These are phyloP conservation scores for Mythimna impura DNA, from an alignment of 2,888 invertebrate species.

Conservation along the genomic window DNA sequence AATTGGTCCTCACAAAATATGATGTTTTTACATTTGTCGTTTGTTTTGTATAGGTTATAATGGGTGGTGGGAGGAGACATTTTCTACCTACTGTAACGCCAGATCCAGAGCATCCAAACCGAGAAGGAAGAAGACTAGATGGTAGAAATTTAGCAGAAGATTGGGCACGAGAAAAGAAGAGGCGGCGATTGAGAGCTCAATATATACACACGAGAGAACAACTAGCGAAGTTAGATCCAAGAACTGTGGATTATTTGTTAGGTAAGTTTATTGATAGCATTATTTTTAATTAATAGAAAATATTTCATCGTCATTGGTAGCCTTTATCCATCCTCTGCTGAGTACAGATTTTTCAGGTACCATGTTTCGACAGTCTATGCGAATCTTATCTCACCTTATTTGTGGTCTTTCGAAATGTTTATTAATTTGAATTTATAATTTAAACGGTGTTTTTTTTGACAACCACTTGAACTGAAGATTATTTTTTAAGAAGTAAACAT, in stretches of 20 bases:
- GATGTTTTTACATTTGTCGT: background rate
- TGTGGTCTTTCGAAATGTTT: no score
- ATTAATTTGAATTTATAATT: no score
- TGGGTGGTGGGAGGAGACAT: conserved; percentile 94
- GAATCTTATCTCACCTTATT: no score
- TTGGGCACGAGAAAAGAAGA: conserved; percentile 94
- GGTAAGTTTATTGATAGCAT: conserved; percentile 87
- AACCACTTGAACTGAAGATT: conserved; percentile 52
- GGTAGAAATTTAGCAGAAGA: conserved; percentile 95
- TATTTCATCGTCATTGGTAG: no score
- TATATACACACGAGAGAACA: conserved; percentile 94
- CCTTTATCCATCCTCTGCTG: no score
- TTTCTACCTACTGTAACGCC: conserved; percentile 93
- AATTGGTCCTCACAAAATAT: background rate
- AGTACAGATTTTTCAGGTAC: no score
- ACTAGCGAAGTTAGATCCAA: conserved; percentile 92
- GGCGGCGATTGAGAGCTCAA: conserved; percentile 92
- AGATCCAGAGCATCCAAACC: conserved; percentile 93
- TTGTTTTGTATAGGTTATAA: conserved; percentile 91
- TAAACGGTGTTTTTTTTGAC: conserved; percentile 27
- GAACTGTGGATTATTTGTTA: conserved; percentile 93
- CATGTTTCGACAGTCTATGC: no score
- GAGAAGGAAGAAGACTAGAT: conserved; percentile 93
- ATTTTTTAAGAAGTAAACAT: conserved; percentile 60
- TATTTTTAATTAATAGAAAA: no score